phyloP scores from a whole-genome alignment of 2,113 vertebrate genomes.

The Myotis lucifugus region DNA sequence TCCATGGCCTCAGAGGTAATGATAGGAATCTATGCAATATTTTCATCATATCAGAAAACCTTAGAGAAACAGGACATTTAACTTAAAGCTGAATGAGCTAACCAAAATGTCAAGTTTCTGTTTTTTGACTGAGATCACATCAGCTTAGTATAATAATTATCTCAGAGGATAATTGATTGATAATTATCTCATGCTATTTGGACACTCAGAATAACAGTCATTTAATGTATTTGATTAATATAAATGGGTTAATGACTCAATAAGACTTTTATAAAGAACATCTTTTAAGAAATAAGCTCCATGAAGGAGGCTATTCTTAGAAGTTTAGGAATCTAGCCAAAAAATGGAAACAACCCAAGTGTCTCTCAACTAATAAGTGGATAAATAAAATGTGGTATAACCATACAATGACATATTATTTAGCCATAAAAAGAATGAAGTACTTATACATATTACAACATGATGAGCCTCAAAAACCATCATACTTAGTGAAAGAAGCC shows the following conservation, averaged over 20 bases:
- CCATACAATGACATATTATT: neutral
- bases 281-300: neutral
- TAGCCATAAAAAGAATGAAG: slow-evolving; percentile 7
- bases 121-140: neutral
- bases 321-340: slow-evolving; percentile 10
- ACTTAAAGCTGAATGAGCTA: slow-evolving; percentile 28
- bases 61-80: slow-evolving; percentile 39
- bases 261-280: slow-evolving; percentile 38
- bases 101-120: slow-evolving; percentile 16
- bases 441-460: neutral
- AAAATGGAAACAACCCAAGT: neutral
- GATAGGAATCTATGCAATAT: neutral
- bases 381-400: neutral
- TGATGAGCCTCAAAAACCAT: neutral
- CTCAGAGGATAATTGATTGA: slow-evolving; percentile 14
- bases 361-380: neutral
- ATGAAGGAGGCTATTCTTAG: neutral
- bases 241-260: slow-evolving; percentile 31
- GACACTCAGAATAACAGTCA: slow-evolving; percentile 25
- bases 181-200: slow-evolving; percentile 14
- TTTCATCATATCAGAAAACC: slow-evolving; percentile 44
- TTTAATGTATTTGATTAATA: slow-evolving; percentile 36
- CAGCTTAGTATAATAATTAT: neutral
- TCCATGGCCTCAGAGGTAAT: slow-evolving; percentile 10
- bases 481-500: slow-evolving; percentile 3